Evolutionary conservation across 2,888 invertebrate genomes (phyloP).

Genomic region (Crocallis elinguaria): DNA sequence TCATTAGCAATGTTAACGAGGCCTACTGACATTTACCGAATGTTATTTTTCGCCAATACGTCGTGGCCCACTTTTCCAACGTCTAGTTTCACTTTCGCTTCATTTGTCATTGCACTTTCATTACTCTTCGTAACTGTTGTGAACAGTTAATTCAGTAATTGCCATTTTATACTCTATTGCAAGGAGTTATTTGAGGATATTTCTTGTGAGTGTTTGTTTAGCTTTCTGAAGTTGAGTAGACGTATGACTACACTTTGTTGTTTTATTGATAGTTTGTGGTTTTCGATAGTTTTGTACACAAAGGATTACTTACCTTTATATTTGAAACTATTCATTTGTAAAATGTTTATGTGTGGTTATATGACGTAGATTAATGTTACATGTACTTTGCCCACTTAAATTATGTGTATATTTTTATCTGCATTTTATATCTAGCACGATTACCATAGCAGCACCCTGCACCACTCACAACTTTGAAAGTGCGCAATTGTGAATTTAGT

Average conservation of each 20-base stretch:
- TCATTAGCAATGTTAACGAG: slow-evolving; percentile 31
- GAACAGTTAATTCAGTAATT: slow-evolving; percentile 16
- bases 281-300: not conserved
- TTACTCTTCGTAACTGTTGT: slow-evolving; percentile 44
- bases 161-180: slow-evolving; percentile 15
- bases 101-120: slow-evolving; percentile 56
- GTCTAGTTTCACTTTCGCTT: slow-evolving; percentile 50
- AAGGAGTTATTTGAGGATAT: not conserved
- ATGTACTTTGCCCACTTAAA: too few species aligned
- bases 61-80: slow-evolving; percentile 43
- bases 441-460: too few species aligned
- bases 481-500: too few species aligned
- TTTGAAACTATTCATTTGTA: too few species aligned
- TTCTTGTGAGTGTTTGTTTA: slow-evolving; percentile 13
- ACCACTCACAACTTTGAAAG: too few species aligned
- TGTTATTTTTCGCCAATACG: slow-evolving; percentile 32
- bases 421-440: too few species aligned
- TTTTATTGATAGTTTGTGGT: not conserved
- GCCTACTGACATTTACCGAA: slow-evolving; percentile 18
- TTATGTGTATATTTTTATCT: too few species aligned
- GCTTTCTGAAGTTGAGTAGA: slow-evolving; percentile 14
- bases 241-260: slow-evolving; percentile 6
- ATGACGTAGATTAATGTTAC: too few species aligned
- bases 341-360: too few species aligned
- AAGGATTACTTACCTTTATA: too few species aligned